These are phyloP conservation scores for Seladonia tumulorum DNA, from an alignment of 2,888 invertebrate genomes.

Conservation along the genomic window DNA sequence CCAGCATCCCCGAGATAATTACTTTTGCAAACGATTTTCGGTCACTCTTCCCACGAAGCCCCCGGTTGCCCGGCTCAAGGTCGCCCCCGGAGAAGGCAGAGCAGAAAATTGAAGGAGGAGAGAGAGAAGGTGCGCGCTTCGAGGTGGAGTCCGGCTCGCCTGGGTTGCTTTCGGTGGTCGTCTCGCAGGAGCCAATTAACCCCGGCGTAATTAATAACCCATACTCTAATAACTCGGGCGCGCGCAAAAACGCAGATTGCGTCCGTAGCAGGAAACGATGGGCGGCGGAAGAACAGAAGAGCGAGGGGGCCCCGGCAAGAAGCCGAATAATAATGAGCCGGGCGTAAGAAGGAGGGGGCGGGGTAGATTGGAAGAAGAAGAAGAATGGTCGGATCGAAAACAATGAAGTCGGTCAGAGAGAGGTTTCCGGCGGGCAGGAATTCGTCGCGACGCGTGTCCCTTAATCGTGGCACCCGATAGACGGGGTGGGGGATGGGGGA, in stretches of 20 bases:
- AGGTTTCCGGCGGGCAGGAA: constrained; percentile 9
- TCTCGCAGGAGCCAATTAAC: constrained; percentile 70
- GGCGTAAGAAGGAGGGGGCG: not conserved
- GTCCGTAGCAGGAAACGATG: constrained; percentile 12
- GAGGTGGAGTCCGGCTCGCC: constrained; percentile 24
- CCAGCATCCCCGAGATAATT: not conserved
- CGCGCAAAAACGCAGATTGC: constrained; percentile 42
- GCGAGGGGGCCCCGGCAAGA: constrained; percentile 20
- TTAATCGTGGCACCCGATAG: constrained; percentile 26
- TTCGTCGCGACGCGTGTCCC: constrained; percentile 38
- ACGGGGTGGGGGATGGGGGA: not conserved
- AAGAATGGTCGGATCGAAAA: constrained; percentile 1
- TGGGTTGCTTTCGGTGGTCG: constrained; percentile 63
- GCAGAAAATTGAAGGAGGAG: not conserved
- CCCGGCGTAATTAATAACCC: constrained; percentile 74
- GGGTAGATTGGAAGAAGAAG: not conserved
- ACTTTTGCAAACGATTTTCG: constrained; percentile 1
- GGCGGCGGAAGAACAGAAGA: constrained; percentile 4
- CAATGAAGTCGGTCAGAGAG: constrained; percentile 25
- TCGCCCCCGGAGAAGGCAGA: not conserved
- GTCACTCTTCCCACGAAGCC: constrained; percentile 1
- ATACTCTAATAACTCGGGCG: constrained; percentile 52
- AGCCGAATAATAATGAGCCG: constrained; percentile 36
- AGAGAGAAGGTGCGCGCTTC: not conserved
- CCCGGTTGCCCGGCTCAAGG: not conserved